Base-by-base conservation (phyloP, 2,888 invertebrate genomes). In the Portevinia maculata region DNA sequence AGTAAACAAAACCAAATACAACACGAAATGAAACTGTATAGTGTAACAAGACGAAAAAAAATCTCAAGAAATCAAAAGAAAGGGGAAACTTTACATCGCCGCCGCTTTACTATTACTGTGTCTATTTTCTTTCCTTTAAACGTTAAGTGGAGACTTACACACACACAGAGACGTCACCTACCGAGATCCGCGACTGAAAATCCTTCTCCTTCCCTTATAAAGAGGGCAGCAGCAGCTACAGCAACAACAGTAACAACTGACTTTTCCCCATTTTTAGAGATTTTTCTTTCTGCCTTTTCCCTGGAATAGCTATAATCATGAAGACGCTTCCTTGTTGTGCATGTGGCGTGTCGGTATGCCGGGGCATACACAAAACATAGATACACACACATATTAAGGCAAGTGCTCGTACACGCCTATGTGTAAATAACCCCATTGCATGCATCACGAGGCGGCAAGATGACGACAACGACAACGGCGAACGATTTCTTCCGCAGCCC, bases 401-500 rank as follows among this genome's bases (percentile, higher is more conserved):
- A 44, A 19, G 4, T 44, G 8, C 17, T 3, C 19, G 53, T 53
- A 48, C 60, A 67, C 15, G 73, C 60, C 60, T 48, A 78, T 71
- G 76, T 76, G 76, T 83, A 83, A 83, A 83, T 83, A 83, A 83
- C 81, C 81, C 81, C 81, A 83, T 83, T 83, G 76, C 70, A 70
- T 65, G 76, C 76, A 71, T 71, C 46, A 71, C 48, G 64, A 64
- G 55, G 50, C 67, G 60, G 55, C 34, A 24, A n/a, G 55, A 19
- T 15, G 37, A 57, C 28, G 37, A 39, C 9, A 17, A 32, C 15
- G 30, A 65, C 17, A 24, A 48, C 24, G 50, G 57, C 19, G 55
- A 64, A 64, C 57, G 71, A 83, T 83, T 83, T 83, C 78, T 78
- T 83, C 67, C 67, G 83, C 71, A 83, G 83, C 83, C 83, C 83